phyloP scores from a whole-genome alignment of 2,888 invertebrate species.

The Lacanobia oleracea region DNA sequence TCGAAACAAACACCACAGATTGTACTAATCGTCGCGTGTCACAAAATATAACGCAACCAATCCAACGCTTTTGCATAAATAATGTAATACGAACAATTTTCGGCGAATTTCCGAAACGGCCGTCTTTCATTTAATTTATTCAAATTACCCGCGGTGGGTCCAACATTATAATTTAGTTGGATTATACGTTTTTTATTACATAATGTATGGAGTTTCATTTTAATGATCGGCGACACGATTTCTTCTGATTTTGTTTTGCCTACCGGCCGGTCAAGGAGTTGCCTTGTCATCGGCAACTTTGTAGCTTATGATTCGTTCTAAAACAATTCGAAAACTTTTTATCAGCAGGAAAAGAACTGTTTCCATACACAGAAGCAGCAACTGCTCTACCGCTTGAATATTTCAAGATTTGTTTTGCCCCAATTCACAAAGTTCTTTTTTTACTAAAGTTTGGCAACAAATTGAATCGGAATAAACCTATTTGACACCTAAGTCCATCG shows the following conservation, averaged over 20 bases:
- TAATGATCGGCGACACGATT: constrained; percentile 66
- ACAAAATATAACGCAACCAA: constrained; percentile 60
- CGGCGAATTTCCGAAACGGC: constrained; percentile 67
- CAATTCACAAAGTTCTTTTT: too few species aligned
- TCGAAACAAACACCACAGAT: constrained; percentile 36
- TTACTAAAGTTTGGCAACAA: too few species aligned
- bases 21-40: constrained; percentile 57
- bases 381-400: too few species aligned
- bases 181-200: constrained; percentile 66
- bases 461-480: too few species aligned
- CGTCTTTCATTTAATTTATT: constrained; percentile 70
- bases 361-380: too few species aligned
- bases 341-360: neutral
- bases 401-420: too few species aligned
- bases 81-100: constrained; percentile 69
- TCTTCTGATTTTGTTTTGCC: constrained; percentile 44
- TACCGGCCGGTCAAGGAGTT: neutral
- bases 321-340: neutral
- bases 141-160: constrained; percentile 68
- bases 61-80: constrained; percentile 68
- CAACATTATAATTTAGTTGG: constrained; percentile 71
- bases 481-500: too few species aligned
- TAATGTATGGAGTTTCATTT: constrained; percentile 63
- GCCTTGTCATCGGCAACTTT: neutral
- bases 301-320: neutral